Evolutionary conservation across 2,888 invertebrate genomes (phyloP).

Genomic region (Dryococelus australis): DNA sequence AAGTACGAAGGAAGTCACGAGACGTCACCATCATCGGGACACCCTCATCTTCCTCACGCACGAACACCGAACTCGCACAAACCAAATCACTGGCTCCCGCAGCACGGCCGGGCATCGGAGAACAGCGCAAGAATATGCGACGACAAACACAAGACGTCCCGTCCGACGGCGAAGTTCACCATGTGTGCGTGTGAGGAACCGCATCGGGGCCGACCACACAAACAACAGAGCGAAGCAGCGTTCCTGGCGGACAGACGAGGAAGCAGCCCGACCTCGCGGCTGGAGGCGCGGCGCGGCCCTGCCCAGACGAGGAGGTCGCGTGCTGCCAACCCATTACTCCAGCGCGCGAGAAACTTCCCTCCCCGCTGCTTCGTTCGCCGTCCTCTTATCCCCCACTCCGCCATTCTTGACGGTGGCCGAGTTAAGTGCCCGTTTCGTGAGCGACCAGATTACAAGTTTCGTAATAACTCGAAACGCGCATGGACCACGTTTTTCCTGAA

Average conservation of each 20-base stretch:
- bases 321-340: slow-evolving; percentile 57
- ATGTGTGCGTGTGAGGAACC: slow-evolving; percentile 47
- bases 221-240: slow-evolving; percentile 41
- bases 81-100: too few species aligned
- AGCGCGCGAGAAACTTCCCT: slow-evolving; percentile 54
- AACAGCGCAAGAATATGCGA: neutral
- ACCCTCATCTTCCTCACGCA: neutral
- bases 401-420: neutral
- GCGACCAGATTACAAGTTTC: neutral
- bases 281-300: neutral
- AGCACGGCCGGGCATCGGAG: neutral
- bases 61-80: neutral
- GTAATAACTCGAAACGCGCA: neutral
- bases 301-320: neutral
- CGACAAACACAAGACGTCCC: neutral
- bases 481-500: neutral
- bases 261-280: neutral
- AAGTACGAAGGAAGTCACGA: neutral
- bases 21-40: neutral
- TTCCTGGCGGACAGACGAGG: slow-evolving; percentile 44
- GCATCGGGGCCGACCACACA: slow-evolving; percentile 43
- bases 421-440: neutral
- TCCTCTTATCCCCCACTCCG: too few species aligned
- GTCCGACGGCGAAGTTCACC: neutral
- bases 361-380: slow-evolving; percentile 45